Evolutionary conservation across 2,797 vertebrate genomes (phyloP).

Genomic region (Ammospiza maritima): DNA sequence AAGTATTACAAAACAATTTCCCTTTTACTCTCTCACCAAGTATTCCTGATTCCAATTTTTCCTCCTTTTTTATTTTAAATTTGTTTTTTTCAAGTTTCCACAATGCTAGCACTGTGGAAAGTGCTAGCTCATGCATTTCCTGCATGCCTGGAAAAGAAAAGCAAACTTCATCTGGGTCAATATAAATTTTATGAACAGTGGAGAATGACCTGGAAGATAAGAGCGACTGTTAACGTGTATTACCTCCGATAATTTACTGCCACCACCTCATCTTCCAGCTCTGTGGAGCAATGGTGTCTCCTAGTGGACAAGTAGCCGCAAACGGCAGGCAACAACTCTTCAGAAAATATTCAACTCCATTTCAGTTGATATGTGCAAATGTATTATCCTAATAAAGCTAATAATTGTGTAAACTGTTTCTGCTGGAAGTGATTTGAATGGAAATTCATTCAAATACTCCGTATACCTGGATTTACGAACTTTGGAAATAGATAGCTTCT

Average conservation of each 20-base stretch:
- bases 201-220: background rate
- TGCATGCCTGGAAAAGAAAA: background rate
- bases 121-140: background rate
- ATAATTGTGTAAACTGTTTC: background rate
- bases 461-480: background rate
- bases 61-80: too few species aligned
- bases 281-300: conserved; percentile 7
- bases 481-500: background rate
- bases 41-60: background rate
- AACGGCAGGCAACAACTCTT: background rate
- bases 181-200: background rate
- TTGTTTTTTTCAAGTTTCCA: background rate
- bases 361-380: background rate
- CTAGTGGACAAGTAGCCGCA: background rate
- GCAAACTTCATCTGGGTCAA: background rate
- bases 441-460: background rate
- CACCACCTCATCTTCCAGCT: background rate
- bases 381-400: background rate
- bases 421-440: background rate
- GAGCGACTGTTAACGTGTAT: background rate
- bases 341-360: background rate
- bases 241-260: background rate
- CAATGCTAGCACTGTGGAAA: background rate
- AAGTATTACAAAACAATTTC: background rate
- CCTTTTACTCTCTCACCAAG: background rate